phyloP scores from a whole-genome alignment of 2,888 invertebrate species.

The Calliopum simillimum region DNA sequence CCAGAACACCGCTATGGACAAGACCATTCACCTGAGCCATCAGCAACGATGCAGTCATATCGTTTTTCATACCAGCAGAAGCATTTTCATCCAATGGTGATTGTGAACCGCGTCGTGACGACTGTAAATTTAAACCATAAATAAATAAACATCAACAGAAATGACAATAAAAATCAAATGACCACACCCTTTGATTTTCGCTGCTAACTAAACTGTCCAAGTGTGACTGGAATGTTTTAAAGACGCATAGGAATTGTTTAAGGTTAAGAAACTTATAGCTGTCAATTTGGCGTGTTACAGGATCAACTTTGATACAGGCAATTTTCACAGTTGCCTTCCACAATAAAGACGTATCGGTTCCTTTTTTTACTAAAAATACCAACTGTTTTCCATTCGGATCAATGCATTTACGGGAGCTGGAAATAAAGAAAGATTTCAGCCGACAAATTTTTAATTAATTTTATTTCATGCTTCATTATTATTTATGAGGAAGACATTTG shows the following conservation, averaged over 20 bases:
- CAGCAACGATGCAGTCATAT: constrained; percentile 63
- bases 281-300: constrained; percentile 69
- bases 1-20: constrained; percentile 42
- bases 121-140: constrained; percentile 31
- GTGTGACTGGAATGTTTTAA: constrained; percentile 70
- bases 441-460: neutral
- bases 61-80: neutral
- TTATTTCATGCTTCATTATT: no score
- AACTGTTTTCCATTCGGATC: constrained; percentile 74
- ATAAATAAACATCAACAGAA: neutral
- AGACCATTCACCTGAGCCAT: constrained; percentile 62
- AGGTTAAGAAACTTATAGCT: constrained; percentile 73
- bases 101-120: constrained; percentile 45
- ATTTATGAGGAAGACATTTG: no score
- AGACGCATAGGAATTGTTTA: constrained; percentile 75
- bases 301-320: constrained; percentile 73
- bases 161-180: neutral
- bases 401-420: constrained; percentile 72
- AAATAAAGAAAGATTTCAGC: neutral
- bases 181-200: constrained; percentile 56
- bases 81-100: constrained; percentile 41
- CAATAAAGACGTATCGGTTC: constrained; percentile 73
- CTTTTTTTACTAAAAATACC: constrained; percentile 75
- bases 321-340: constrained; percentile 79
- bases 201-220: constrained; percentile 61